These are phyloP conservation scores for Papilio gigon DNA, from an alignment of 2,888 invertebrate species.

Conservation along the genomic window DNA sequence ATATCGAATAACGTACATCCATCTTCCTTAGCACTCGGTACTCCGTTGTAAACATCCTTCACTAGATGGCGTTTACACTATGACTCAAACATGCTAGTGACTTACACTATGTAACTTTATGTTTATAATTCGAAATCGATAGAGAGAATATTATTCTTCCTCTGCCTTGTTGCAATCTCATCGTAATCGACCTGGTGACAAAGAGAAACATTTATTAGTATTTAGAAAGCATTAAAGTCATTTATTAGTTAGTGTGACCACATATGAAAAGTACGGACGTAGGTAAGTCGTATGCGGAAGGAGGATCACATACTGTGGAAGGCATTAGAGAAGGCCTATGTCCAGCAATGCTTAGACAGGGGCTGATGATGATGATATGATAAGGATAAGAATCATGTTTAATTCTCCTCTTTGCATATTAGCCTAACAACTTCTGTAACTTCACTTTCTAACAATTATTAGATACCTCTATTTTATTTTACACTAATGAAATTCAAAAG, in stretches of 20 bases:
- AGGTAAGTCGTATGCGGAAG: too few relatives aligned
- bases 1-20: constrained; percentile 74
- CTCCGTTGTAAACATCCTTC: constrained; percentile 65
- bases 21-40: constrained; percentile 68
- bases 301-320: too few relatives aligned
- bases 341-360: too few relatives aligned
- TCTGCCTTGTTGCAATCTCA: constrained; percentile 66
- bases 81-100: constrained; percentile 51
- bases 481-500: too few relatives aligned
- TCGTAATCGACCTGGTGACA: constrained; percentile 74
- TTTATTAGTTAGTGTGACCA: too few relatives aligned
- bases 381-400: too few relatives aligned
- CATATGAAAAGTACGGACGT: background rate
- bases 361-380: too few relatives aligned
- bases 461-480: too few relatives aligned
- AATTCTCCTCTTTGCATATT: too few relatives aligned
- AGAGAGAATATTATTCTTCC: constrained; percentile 58
- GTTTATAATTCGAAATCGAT: constrained; percentile 75
- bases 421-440: too few relatives aligned
- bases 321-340: too few relatives aligned
- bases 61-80: constrained; percentile 51
- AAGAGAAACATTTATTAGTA: constrained; percentile 47
- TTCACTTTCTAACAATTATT: too few relatives aligned
- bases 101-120: constrained; percentile 59
- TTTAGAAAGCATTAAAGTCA: constrained; percentile 23